Conservation (phyloP, 2,888 invertebrate genomes). For the Tinea pellionella region DNA sequence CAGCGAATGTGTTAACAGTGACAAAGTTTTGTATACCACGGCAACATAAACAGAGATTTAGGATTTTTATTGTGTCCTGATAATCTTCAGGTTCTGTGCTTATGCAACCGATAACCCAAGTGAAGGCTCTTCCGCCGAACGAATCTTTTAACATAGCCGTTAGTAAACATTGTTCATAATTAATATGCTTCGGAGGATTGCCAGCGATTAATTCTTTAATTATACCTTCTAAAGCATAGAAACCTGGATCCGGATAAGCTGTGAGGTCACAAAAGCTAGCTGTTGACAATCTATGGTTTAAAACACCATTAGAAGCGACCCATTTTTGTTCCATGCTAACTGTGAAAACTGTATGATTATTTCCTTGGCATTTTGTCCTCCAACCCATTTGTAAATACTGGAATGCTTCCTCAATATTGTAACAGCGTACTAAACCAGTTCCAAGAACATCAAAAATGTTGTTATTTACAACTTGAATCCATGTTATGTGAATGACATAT, state of each 20-base stretch:
- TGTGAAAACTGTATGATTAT: slow-evolving; percentile 77
- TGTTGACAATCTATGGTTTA: slow-evolving; percentile 78
- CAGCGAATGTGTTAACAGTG: slow-evolving; percentile 77
- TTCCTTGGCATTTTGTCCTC: slow-evolving; percentile 65
- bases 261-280: slow-evolving; percentile 80
- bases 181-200: slow-evolving; percentile 63
- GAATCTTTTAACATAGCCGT: slow-evolving; percentile 79
- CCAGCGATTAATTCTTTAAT: slow-evolving; percentile 68
- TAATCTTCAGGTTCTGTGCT: slow-evolving; percentile 76
- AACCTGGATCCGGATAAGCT: slow-evolving; percentile 71
- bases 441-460: slow-evolving; percentile 72
- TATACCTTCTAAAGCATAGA: slow-evolving; percentile 75
- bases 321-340: slow-evolving; percentile 81
- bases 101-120: slow-evolving; percentile 78
- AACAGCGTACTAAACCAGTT: slow-evolving; percentile 64
- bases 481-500: slow-evolving; percentile 75
- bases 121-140: slow-evolving; percentile 81
- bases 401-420: slow-evolving; percentile 77
- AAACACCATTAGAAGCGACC: slow-evolving; percentile 73
- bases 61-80: slow-evolving; percentile 75
- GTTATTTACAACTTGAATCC: slow-evolving; percentile 79
- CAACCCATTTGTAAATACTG: slow-evolving; percentile 77
- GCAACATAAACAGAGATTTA: slow-evolving; percentile 75
- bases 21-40: slow-evolving; percentile 78
- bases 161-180: slow-evolving; percentile 75